Conservation (phyloP, 2,888 invertebrate species). For the Beris morrisii region DNA sequence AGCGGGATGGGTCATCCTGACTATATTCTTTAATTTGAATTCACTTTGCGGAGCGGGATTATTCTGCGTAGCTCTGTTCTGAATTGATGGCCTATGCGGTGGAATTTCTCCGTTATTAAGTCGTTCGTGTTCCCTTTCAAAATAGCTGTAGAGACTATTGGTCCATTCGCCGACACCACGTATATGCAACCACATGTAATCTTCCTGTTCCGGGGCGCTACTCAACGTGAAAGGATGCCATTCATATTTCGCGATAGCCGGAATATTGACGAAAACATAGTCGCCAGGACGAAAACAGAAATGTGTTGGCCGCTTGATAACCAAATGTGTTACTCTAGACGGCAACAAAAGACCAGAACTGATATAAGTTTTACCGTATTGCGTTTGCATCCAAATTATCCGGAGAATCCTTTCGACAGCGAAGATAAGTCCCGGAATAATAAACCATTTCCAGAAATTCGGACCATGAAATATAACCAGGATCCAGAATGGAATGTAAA, state of each 20-base stretch:
- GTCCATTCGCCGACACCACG: conserved; percentile 95
- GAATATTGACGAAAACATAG: conserved; percentile 91
- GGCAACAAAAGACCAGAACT: conserved; percentile 84
- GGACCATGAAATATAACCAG: conserved; percentile 84
- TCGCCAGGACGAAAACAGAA: conserved; percentile 92
- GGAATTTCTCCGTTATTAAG: conserved; percentile 68
- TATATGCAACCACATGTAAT: conserved; percentile 91
- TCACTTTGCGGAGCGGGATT: conserved; percentile 51
- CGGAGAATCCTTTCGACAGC: conserved; percentile 73
- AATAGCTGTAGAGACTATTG: conserved; percentile 80
- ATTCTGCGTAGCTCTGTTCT: conserved; percentile 42
- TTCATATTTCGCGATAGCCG: conserved; percentile 87
- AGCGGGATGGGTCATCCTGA: conserved; percentile 46
- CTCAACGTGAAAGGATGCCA: conserved; percentile 98
- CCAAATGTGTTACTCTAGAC: conserved; percentile 87
- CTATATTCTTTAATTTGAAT: conserved; percentile 49
- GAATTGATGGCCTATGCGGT: conserved; percentile 47
- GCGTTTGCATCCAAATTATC: conserved; percentile 65
- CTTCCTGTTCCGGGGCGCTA: conserved; percentile 92
- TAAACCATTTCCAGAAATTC: conserved; percentile 95
- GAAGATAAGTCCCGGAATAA: conserved; percentile 78
- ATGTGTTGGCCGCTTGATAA: conserved; percentile 81
- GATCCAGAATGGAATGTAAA: conserved; percentile 87
- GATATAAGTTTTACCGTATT: conserved; percentile 85
- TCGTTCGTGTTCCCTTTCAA: conserved; percentile 77